Evolutionary conservation across 2,888 invertebrate species (phyloP), one percentile per base, ranked within the genome.

Genomic region (Idaea dimidiata): DNA sequence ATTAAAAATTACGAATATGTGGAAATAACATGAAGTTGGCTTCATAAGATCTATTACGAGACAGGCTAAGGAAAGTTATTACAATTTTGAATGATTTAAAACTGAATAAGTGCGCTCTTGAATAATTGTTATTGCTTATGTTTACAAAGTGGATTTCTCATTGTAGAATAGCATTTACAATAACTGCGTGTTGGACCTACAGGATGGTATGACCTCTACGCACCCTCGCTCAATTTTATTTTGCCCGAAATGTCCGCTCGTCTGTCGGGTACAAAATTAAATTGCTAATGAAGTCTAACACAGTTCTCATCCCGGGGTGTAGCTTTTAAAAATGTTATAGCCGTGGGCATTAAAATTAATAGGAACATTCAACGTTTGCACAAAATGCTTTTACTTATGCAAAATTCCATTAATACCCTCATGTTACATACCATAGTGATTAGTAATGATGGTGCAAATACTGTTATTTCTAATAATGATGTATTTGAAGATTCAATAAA

Each of bases 251-350:
- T 76, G 73, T 72, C 78, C 78, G 77, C 18, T 18, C 56, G 17
- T 17, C 56, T 56, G 56, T 70, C 72, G 78, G 74, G 72, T 72
- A 77, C 76, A 70, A 84, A 84, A 87, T 86, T 84, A 82, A 87
- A 86, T 83, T 84, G 76, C 72, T 74, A 80, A 75, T 79, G 72
- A 72, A 79, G 78, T 79, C 75, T 78, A 79, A 79, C 76, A 74
- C 75, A 72, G 74, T 69, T 72, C 74, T 74, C 72, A 72, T 75
- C 75, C 75, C 72, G 67, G 72, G 73, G 73, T 72, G 75, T 71
- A 70, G 70, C 67, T 72, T 77, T 74, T 77, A 79, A 78, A 75
- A 73, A 70, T 70, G 67, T 62, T 68, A 69, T 67, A 70, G 66
- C 75, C 73, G 72, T 72, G 72, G 65, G 69, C 72, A 73, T 79